Evolutionary conservation across 1,140 invertebrate species (phyloP), one percentile per base, ranked within the genome.

Genomic region (Neodiprion pinetum): DNA sequence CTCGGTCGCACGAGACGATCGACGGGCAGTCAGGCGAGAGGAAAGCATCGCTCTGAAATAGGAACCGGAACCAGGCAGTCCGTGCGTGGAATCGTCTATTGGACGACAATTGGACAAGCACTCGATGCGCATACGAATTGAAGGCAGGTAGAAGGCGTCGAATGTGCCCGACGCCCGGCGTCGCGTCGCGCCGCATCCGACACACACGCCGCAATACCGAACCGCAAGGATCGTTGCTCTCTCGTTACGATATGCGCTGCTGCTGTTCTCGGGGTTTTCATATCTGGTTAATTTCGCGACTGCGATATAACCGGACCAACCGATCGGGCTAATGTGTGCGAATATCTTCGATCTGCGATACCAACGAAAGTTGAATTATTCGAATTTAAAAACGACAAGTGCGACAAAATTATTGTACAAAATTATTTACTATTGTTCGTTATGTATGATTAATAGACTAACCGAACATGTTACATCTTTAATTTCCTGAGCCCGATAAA

Each of bases 61-160:
- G 85, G 83, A 86, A 86, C 85, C 85, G 84, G 85, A 86, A 86
- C 84, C 75, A 70, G 72, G 49, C 70, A 72, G 67, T 84, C 75
- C 85, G 85, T 85, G 85, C 81, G 79, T 79, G 79, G 85, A 86
- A 86, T 86, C 75, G 80, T 80, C 77, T 84, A 82, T 77, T 67
- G 82, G 79, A 12, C 12, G 67, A 69, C 21, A 47, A 47, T 47
- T 80, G 84, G 78, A 79, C 78, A 72, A 72, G 77, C 78, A 77
- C 79, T 72, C 53, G 72, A 17, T 72, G 74, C 80, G 84, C 83
- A 86, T 85, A 84, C 70, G 78, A 85, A 84, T 76, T 11, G 53
- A 61, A 61, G 11, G 28, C 5, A 40, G 28, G 28, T 40, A 40
- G 28, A 1, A 40, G 28, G 5, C 28, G 5, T 40, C 28, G 28